Base-by-base conservation (phyloP, 2,113 vertebrate species). In the Chascanopsetta lugubris region DNA sequence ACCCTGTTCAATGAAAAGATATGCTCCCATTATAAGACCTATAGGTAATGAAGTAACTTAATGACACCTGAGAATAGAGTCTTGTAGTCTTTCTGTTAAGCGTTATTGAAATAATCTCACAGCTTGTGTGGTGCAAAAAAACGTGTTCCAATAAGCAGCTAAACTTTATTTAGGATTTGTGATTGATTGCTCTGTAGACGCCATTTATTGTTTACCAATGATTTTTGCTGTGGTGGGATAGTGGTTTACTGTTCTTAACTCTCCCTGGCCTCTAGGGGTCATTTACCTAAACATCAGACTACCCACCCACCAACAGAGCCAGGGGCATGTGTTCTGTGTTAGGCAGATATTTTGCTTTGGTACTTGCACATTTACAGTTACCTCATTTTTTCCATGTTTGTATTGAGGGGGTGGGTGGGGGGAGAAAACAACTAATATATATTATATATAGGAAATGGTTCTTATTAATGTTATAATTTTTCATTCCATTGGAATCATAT, bases 341-440 rank as follows among this genome's bases (percentile, higher is more conserved):
- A 94, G 95, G 94, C 95, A 94, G 93, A 92, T 93, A 84, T 96
- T 95, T 96, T 94, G 95, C 94, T 98, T 97, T 98, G 95, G 97
- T 98, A 98, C 96, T 99, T 99, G 96, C 96, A 99, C 96, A 98
- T 97, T 97, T 98, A 98, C 95, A 96, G 96, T 98, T 98, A 98
- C 97, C 97, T 98, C 96, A 97, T 30, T 97, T 96, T 96, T 94
- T 95, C 96, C 96, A 98, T 97, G 94, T 98, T 98, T 97, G 96
- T 98, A 98, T 97, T 98, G 96, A 38, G 34, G 94, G 92, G 81
- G 42, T 92, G 93, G 90, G 69, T 71, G 65, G 24, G 26, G 87
- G 83, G 75, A 82, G 83, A 87, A 96, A 90, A 94, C 93, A 86
- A 89, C 91, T 90, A 92, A 99, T 98, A 97, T 97, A 97, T 94